A percentile compares a stretch with the other conserved stretches of the same genome.
These are phyloP conservation scores for Drosophila basisetae DNA, from an alignment of 2,888 invertebrate species.

Conservation along the genomic window DNA sequence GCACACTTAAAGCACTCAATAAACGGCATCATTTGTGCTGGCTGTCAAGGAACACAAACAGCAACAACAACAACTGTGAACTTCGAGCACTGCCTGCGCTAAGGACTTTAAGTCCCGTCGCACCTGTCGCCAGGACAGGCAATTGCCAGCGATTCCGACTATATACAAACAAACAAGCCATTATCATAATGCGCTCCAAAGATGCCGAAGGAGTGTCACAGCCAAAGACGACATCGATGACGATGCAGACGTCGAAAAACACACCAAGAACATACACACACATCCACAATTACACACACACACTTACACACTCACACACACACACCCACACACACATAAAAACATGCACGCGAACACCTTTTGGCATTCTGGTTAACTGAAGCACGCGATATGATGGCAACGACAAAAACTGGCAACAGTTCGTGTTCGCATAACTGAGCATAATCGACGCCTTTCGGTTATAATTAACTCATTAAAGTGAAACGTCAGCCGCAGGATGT, in stretches of 20 bases:
- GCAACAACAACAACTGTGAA: constrained; percentile 28
- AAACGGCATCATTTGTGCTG: constrained; percentile 74
- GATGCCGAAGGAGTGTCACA: constrained; percentile 59
- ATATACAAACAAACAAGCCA: constrained; percentile 76
- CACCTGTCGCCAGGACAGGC: constrained; percentile 58
- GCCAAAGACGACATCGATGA: constrained; percentile 58
- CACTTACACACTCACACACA: constrained; percentile 5
- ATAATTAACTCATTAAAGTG: constrained; percentile 81
- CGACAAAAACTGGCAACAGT: constrained; percentile 63
- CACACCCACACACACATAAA: background rate
- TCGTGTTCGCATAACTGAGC: constrained; percentile 81
- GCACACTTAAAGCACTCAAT: constrained; percentile 70
- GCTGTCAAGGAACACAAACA: constrained; percentile 40
- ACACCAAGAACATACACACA: constrained; percentile 10
- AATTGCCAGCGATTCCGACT: constrained; percentile 46
- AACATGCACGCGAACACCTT: constrained; percentile 36
- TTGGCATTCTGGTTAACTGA: constrained; percentile 71
- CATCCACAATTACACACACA: constrained; percentile 1
- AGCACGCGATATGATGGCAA: constrained; percentile 67
- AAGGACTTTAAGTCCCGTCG: constrained; percentile 60
- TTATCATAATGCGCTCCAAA: constrained; percentile 73
- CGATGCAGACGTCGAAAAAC: constrained; percentile 29
- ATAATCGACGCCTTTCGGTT: constrained; percentile 81
- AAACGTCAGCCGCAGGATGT: constrained; percentile 80
- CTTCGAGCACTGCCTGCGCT: constrained; percentile 12